These are phyloP conservation scores for Muscidifurax raptorellus DNA, from an alignment of 1,140 invertebrate genomes.

Conservation along the genomic window DNA sequence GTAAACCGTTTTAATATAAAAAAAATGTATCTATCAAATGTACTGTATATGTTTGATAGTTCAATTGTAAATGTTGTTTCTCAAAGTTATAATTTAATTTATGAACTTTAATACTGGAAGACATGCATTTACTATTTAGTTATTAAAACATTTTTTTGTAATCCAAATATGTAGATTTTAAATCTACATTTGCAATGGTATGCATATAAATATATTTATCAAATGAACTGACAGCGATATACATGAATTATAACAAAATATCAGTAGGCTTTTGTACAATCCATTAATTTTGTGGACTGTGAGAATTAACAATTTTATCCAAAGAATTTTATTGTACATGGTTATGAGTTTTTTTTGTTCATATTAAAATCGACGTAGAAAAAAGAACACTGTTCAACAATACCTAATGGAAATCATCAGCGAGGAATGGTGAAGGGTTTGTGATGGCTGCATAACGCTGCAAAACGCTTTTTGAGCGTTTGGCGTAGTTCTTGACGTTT, in stretches of 20 bases:
- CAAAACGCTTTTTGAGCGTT: conserved; percentile 87
- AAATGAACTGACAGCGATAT: not conserved
- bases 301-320: conserved; percentile 39
- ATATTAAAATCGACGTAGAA: conserved; percentile 62
- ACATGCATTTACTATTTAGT: not conserved
- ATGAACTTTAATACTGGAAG: conserved; percentile 39
- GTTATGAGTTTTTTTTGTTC: conserved; percentile 58
- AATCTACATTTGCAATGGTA: not conserved
- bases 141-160: not conserved
- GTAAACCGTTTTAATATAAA: conserved; percentile 11
- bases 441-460: conserved; percentile 80
- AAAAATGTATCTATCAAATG: conserved; percentile 17
- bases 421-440: conserved; percentile 68
- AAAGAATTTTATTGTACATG: conserved; percentile 44
- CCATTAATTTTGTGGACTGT: conserved; percentile 44
- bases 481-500: conserved; percentile 88
- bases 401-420: conserved; percentile 63
- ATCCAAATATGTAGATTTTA: not conserved
- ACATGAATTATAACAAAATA: conserved; percentile 43
- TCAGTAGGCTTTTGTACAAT: conserved; percentile 21
- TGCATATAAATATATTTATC: conserved; percentile 24
- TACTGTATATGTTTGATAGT: conserved; percentile 4
- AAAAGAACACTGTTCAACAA: conserved; percentile 64
- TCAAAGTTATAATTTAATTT: conserved; percentile 25
- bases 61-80: conserved; percentile 9